Base-by-base conservation (phyloP, 2,113 vertebrate genomes). In the Leptodactylus fuscus region DNA sequence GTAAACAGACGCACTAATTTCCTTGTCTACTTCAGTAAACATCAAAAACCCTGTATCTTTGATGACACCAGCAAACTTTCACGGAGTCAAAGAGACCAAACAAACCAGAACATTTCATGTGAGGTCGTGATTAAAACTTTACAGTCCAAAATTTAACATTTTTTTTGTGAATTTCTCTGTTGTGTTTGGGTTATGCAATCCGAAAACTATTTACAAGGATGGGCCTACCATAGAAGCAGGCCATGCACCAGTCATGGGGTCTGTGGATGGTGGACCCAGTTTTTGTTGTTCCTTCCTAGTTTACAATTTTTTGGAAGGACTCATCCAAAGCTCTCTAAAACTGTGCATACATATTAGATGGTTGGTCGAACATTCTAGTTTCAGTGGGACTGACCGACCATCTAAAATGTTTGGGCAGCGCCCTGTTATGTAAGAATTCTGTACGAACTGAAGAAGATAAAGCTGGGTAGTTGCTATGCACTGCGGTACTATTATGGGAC, bases 1-100 rank as follows among this genome's bases (percentile, higher is more conserved):
- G 65, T 69, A 69, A 69, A 69, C 65, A 69, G 38, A 18, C 62
- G 16, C 58, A 29, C 29, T 67, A 67, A 67, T 67, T 34, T 67
- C 62, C 65, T 69, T 69, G 32, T 69, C 32, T 69, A 22, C 34
- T 69, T 69, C 65, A 69, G 16, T 69, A 36, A 18, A 69, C 65
- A 69, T 69, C 65, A 69, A 69, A 69, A 67, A 32, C 34, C 2
- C 6, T 2, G 1, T 69, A 69, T 20, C 34, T 69, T 38, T 38
- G 65, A 69, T 69, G 65, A 69, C 18, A 69, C 34, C 3, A 11
- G 20, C 18, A 69, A n/a, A 38, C 65, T 38, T 69, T 22, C 32
- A 22, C 34, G 18, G 38, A 69, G 32, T 69, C 32, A 38, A 38
- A 69, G 29, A 34, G 34, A 69, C 18, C 16, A 36, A 69, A 38